Conservation (phyloP, 2,888 invertebrate species). For the Rhorus exstirpatorius region DNA sequence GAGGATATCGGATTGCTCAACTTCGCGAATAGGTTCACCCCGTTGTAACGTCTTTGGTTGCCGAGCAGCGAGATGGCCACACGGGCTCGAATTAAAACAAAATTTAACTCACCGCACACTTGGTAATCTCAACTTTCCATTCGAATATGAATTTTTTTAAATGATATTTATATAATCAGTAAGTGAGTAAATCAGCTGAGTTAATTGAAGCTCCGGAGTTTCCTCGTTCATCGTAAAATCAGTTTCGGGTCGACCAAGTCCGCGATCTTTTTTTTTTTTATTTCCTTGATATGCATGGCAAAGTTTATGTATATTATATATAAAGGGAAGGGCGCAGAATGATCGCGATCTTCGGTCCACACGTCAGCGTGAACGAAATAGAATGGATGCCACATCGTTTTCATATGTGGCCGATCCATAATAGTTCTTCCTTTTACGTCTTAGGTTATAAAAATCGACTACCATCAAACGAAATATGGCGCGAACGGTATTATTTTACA, state of each 20-base stretch:
- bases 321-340: neutral
- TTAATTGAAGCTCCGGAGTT: too few relatives aligned
- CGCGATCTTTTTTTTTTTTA: too few relatives aligned
- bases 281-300: neutral
- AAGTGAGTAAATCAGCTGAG: too few relatives aligned
- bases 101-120: neutral
- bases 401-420: slow-evolving; percentile 16
- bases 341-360: neutral
- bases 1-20: slow-evolving; percentile 62
- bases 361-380: slow-evolving; percentile 15
- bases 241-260: too few relatives aligned
- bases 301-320: neutral
- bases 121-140: too few relatives aligned
- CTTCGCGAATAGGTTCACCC: slow-evolving; percentile 27
- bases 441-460: too few relatives aligned
- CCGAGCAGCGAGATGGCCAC: neutral
- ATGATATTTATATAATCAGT: too few relatives aligned
- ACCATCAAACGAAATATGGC: too few relatives aligned
- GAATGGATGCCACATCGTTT: slow-evolving; percentile 2
- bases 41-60: slow-evolving; percentile 14
- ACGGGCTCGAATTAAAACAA: neutral
- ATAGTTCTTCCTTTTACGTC: slow-evolving; percentile 10
- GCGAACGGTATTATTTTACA: too few relatives aligned
- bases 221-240: neutral
- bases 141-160: too few relatives aligned